Base-by-base conservation (phyloP, 2,797 vertebrate genomes). In the Sebastes umbrosus region DNA sequence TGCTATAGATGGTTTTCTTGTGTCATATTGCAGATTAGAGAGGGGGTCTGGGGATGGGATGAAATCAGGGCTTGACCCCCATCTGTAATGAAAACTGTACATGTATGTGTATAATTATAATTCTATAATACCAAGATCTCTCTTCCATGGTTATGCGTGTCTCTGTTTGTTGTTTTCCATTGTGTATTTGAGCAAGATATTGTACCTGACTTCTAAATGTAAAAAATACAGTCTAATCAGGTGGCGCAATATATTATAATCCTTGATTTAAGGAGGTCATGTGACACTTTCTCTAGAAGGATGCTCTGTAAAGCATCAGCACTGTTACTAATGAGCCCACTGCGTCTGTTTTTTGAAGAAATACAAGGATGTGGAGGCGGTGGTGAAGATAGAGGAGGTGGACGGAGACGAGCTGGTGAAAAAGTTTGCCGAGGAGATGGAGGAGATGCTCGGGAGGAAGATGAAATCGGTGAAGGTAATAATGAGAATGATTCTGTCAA, bases 391-490 rank as follows among this genome's bases (percentile, higher is more conserved):
- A 43, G 93, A 97, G 88, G 97, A 97, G 85, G 96, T 99, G 87
- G 95, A 98, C 0, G 98, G 98, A 16, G 86, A 96, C 77, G 96
- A 97, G 80, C 94, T 99, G 73, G 98, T 98, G 75, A 97, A 94
- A 90, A 97, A 94, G 84, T 97, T 99, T 90, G 97, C 97, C 0
- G 96, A 98, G 82, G 97, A 98, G 91, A 99, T 99, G 98, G 97
- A 99, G 90, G 96, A 92, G 84, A 99, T 99, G 98, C 96, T 99
- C 2, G 96, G 94, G 77, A 96, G 98, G 87, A 99, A 99, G 88
- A 97, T 98, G 32, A 97, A 98, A 88, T 98, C 98, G 0, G 97
- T 99, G 11, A 96, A 99, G 97, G 98, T 99, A 93, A 77, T 14
- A 12, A 29, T 65, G 20, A 43, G 3, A 34, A 4, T 34, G 32